Conservation (phyloP, 2,888 invertebrate genomes). For the Peribatodes rhomboidaria region DNA sequence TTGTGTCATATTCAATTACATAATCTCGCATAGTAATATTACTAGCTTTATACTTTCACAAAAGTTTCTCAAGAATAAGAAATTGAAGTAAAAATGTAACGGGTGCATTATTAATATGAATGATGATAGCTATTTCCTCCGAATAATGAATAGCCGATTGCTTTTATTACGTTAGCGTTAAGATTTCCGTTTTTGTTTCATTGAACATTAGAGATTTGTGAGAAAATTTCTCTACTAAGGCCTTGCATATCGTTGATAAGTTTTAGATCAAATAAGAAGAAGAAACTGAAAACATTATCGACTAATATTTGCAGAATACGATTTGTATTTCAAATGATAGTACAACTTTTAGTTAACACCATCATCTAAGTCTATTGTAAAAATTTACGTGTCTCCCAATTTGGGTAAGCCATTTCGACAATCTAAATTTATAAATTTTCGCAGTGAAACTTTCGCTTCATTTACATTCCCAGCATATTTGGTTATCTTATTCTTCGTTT, state of each 20-base stretch:
- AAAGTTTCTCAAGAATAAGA: slow-evolving; percentile 54
- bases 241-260: neutral
- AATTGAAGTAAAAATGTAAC: slow-evolving; percentile 46
- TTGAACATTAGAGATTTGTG: slow-evolving; percentile 33
- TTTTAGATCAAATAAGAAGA: slow-evolving; percentile 2
- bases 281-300: neutral
- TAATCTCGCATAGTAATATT: slow-evolving; percentile 52
- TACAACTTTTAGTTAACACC: neutral
- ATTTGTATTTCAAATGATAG: neutral
- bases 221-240: slow-evolving; percentile 21
- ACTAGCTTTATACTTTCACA: slow-evolving; percentile 69
- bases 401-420: slow-evolving; percentile 38
- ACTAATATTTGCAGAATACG: slow-evolving; percentile 3
- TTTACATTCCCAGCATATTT: slow-evolving; percentile 47
- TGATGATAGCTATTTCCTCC: slow-evolving; percentile 60
- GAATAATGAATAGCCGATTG: slow-evolving; percentile 47
- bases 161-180: slow-evolving; percentile 38
- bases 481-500: slow-evolving; percentile 41
- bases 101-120: slow-evolving; percentile 63
- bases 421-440: slow-evolving; percentile 38
- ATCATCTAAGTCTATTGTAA: slow-evolving; percentile 3
- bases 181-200: slow-evolving; percentile 38
- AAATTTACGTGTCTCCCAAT: slow-evolving; percentile 18
- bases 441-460: slow-evolving; percentile 47
- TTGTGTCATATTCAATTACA: slow-evolving; percentile 42